phyloP scores from a whole-genome alignment of 1,140 invertebrate species.

The Heliconius nattereri region DNA sequence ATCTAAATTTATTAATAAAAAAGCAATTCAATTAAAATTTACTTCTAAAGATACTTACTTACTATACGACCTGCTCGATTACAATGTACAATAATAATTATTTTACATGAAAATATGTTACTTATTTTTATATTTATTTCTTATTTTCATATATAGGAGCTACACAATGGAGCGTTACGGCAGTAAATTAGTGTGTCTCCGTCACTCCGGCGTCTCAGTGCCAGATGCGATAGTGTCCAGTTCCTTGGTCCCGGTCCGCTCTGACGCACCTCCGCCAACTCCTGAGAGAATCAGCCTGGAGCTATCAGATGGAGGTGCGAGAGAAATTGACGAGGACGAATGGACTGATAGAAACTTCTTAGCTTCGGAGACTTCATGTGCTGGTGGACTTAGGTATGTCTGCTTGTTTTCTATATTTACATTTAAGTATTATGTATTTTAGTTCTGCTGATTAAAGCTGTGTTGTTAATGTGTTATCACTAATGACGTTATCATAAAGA shows the following conservation, averaged over 20 bases:
- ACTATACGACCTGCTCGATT: no score
- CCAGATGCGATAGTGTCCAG: slow-evolving; percentile 39
- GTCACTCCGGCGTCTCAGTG: slow-evolving; percentile 56
- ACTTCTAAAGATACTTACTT: no score
- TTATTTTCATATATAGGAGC: slow-evolving; percentile 44
- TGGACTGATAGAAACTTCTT: slow-evolving; percentile 96
- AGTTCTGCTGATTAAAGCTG: no score
- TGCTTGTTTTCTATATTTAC: neutral
- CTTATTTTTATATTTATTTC: no score
- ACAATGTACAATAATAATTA: no score
- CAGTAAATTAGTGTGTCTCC: slow-evolving; percentile 62
- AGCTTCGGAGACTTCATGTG: slow-evolving; percentile 84
- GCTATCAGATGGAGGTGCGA: slow-evolving; percentile 85
- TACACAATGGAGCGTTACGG: slow-evolving; percentile 70
- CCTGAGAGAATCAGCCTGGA: slow-evolving; percentile 89
- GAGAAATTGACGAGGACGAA: slow-evolving; percentile 95
- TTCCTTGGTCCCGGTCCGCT: slow-evolving; percentile 10
- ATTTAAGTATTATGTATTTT: neutral
- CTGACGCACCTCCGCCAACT: slow-evolving; percentile 43
- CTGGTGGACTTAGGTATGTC: slow-evolving; percentile 83
- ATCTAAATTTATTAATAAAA: no score
- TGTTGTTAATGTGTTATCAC: no score
- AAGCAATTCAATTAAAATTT: no score
- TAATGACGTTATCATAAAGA: no score
- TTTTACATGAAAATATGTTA: no score